phyloP scores from a whole-genome alignment of 2,113 vertebrate genomes.

The Chaetodon trifascialis region DNA sequence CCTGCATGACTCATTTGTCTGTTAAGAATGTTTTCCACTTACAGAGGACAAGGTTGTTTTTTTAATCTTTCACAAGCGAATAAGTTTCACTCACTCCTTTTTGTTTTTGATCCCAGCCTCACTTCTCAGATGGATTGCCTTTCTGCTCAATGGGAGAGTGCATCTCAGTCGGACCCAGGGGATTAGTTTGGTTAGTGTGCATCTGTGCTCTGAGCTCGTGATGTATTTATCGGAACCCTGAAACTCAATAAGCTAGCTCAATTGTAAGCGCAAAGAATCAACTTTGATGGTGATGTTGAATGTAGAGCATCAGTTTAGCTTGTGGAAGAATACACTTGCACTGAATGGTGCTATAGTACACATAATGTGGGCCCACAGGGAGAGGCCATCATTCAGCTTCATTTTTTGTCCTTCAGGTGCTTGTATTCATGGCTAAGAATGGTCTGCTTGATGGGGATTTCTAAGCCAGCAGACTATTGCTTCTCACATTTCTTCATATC shows the following conservation, averaged over 20 bases:
- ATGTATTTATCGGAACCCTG: slow-evolving; percentile 64
- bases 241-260: slow-evolving; percentile 71
- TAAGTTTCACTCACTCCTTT: slow-evolving; percentile 35
- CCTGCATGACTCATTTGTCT: background rate
- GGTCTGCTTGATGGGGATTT: slow-evolving; percentile 70
- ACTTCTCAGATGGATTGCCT: slow-evolving; percentile 55
- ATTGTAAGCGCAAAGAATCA: slow-evolving; percentile 68
- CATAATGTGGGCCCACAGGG: slow-evolving; percentile 57
- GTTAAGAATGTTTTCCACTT: background rate
- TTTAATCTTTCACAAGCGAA: background rate
- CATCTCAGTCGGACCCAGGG: slow-evolving; percentile 51
- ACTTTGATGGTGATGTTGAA: slow-evolving; percentile 68
- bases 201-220: slow-evolving; percentile 46
- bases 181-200: slow-evolving; percentile 58
- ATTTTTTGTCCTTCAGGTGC: slow-evolving; percentile 67
- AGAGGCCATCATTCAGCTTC: slow-evolving; percentile 60
- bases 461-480: slow-evolving; percentile 56
- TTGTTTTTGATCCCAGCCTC: slow-evolving; percentile 52
- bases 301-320: slow-evolving; percentile 57
- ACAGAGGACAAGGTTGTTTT: background rate
- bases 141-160: slow-evolving; percentile 46
- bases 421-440: slow-evolving; percentile 65
- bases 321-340: slow-evolving; percentile 46
- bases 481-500: slow-evolving; percentile 51
- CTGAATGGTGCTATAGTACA: slow-evolving; percentile 53